phyloP scores from a whole-genome alignment of 2,113 vertebrate species.

The Ginglymostoma cirratum region DNA sequence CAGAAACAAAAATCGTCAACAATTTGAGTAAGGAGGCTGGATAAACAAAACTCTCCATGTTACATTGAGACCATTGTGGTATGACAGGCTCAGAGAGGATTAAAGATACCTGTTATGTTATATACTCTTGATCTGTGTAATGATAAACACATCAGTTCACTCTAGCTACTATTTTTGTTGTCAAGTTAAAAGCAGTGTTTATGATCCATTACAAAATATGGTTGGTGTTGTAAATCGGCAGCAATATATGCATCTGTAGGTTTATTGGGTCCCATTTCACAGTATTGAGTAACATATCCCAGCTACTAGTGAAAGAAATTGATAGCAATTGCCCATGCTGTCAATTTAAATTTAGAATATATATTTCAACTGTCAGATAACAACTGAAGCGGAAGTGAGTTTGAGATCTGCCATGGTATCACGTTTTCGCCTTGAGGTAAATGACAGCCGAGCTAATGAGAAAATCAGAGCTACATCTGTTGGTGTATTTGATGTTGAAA shows the following conservation, averaged over 20 bases:
- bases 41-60: not conserved
- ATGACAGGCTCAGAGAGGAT: not conserved
- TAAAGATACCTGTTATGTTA: not conserved
- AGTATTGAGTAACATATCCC: not conserved
- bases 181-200: not conserved
- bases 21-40: not conserved
- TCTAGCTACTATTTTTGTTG: not conserved
- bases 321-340: not conserved
- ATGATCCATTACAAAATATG: not conserved
- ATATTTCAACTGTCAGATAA: conserved; percentile 10
- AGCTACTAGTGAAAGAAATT: not conserved
- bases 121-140: not conserved
- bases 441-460: conserved; percentile 6
- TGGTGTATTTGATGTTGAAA: not conserved
- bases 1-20: not conserved
- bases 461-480: not conserved
- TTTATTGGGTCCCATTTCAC: not conserved
- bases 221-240: not conserved
- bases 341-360: not conserved
- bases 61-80: not conserved
- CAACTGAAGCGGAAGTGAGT: not conserved
- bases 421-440: not conserved
- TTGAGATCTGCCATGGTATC: not conserved
- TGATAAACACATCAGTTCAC: not conserved
- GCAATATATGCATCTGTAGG: not conserved